Conservation (phyloP, 2,113 vertebrate genomes). For the Ictalurus furcatus region DNA sequence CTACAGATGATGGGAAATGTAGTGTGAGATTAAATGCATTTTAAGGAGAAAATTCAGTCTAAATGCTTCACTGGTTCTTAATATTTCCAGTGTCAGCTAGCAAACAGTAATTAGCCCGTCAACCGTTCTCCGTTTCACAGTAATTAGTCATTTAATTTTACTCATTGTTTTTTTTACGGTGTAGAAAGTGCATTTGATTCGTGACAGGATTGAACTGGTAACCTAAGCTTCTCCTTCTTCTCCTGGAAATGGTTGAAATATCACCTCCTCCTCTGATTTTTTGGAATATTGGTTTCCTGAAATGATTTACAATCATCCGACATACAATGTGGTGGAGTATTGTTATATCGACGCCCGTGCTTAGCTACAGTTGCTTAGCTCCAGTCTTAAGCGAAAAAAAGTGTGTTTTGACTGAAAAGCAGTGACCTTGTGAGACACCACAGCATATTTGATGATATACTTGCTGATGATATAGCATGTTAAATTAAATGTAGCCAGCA, state of each 20-base stretch:
- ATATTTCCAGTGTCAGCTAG: neutral
- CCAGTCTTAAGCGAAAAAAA: neutral
- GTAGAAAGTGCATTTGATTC: neutral
- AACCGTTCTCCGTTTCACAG: constrained; percentile 1
- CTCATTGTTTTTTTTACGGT: neutral
- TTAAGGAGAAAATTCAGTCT: neutral
- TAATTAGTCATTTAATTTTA: constrained; percentile 20
- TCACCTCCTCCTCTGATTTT: neutral
- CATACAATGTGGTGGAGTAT: neutral
- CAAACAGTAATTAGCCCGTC: neutral
- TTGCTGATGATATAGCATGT: neutral
- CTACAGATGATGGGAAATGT: neutral
- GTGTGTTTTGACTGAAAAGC: neutral
- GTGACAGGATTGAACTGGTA: neutral
- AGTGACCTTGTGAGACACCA: neutral
- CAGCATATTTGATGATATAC: neutral
- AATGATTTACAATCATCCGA: neutral
- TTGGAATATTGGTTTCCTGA: neutral
- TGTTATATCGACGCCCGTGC: neutral
- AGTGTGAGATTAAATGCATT: neutral
- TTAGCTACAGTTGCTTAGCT: neutral
- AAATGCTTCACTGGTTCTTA: neutral
- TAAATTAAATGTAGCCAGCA: neutral
- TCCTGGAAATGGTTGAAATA: neutral
- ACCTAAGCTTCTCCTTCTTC: neutral